A percentile compares a stretch with the other conserved stretches of the same genome.
These are phyloP conservation scores for Parelbella ahira DNA, from an alignment of 2,888 invertebrate genomes.

Conservation along the genomic window DNA sequence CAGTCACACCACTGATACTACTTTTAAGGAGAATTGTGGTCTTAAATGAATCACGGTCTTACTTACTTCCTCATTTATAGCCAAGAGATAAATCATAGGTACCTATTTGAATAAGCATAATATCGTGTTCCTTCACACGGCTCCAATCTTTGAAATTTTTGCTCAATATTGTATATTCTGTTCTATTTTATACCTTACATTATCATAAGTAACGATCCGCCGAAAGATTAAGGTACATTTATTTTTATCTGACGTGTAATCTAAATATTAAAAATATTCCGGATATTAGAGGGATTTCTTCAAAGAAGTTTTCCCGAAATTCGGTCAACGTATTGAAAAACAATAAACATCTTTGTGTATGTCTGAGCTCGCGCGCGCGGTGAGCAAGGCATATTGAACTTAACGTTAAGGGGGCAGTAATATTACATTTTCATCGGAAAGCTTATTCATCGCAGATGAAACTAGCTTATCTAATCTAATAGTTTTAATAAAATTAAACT, in stretches of 20 bases:
- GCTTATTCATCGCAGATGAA: neutral
- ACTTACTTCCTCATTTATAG: too few species aligned
- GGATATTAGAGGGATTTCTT: slow-evolving; percentile 37
- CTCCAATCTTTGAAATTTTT: slow-evolving; percentile 7
- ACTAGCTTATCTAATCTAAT: too few species aligned
- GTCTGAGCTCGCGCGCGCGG: slow-evolving; percentile 36
- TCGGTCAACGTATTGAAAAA: slow-evolving; percentile 38
- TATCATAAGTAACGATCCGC: slow-evolving; percentile 37
- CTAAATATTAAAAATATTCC: slow-evolving; percentile 46
- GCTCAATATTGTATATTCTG: slow-evolving; percentile 26
- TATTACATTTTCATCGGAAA: neutral
- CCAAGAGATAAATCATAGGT: neutral
- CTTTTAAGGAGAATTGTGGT: too few species aligned
- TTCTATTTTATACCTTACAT: slow-evolving; percentile 37
- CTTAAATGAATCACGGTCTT: too few species aligned
- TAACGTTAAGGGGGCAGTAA: slow-evolving; percentile 7
- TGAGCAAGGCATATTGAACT: slow-evolving; percentile 19
- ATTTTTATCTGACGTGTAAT: slow-evolving; percentile 36
- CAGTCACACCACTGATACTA: too few species aligned
- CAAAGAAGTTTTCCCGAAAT: slow-evolving; percentile 40
- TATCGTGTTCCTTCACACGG: slow-evolving; percentile 3
- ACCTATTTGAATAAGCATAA: neutral
- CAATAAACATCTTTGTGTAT: slow-evolving; percentile 38
- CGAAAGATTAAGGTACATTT: slow-evolving; percentile 41
- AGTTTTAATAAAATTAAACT: too few species aligned